Percentiles rank a stretch among this genome's conserved stretches.
Conservation (phyloP, 2,888 invertebrate genomes). For the Amblyjoppa fuscipennis region DNA sequence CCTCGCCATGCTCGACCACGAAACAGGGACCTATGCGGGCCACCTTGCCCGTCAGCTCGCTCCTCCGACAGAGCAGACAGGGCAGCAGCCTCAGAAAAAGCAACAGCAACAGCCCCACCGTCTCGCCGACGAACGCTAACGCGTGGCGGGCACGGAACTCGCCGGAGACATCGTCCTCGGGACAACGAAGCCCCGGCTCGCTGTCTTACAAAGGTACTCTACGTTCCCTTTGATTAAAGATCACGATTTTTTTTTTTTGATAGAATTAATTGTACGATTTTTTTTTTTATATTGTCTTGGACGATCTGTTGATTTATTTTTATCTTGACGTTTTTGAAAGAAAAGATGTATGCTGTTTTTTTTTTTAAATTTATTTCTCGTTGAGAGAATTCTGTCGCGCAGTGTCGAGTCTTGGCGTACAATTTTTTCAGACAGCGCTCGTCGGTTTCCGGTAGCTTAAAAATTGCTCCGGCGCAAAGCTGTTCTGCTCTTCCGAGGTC, state of each 20-base stretch:
- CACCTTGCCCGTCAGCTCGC: constrained; percentile 91
- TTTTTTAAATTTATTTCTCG: no score
- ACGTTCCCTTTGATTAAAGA: neutral
- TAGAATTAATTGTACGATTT: no score
- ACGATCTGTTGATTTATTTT: no score
- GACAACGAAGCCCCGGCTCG: constrained; percentile 91
- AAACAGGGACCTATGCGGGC: constrained; percentile 91
- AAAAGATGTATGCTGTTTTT: no score
- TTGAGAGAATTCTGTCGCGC: no score
- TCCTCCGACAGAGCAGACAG: constrained; percentile 89
- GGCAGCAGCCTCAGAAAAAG: constrained; percentile 87
- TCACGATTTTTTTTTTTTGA: neutral
- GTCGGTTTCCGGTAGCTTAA: no score
- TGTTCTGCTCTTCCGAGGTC: no score
- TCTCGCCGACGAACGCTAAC: constrained; percentile 88
- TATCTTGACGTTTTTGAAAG: no score
- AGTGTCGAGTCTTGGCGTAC: no score
- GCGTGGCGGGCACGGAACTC: constrained; percentile 89
- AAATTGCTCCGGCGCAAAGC: no score
- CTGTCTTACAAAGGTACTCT: constrained; percentile 90
- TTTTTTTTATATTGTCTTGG: no score
- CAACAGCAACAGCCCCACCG: constrained; percentile 89
- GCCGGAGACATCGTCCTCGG: constrained; percentile 89
- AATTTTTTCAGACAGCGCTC: no score
- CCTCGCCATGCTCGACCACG: constrained; percentile 88